phyloP scores from a whole-genome alignment of 2,113 vertebrate species.

The Bujurquina vittata region DNA sequence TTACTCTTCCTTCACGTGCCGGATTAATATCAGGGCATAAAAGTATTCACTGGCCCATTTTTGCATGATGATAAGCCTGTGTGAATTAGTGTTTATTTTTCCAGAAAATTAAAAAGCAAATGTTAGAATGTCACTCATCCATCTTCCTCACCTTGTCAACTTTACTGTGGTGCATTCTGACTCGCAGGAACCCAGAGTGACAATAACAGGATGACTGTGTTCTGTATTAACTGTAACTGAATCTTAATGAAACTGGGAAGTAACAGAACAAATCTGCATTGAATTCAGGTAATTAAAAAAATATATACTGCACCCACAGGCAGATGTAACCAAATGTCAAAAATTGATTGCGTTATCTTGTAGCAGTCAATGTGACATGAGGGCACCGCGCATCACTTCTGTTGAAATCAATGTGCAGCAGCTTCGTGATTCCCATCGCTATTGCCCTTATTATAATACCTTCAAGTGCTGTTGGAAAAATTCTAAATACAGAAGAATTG shows the following conservation, averaged over 20 bases:
- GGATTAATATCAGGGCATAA: neutral
- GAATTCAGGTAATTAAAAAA: constrained; percentile 26
- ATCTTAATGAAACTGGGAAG: neutral
- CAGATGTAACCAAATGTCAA: constrained; percentile 35
- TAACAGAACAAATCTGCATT: neutral
- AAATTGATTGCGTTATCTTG: constrained; percentile 23
- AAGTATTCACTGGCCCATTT: neutral
- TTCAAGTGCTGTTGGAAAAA: constrained; percentile 33
- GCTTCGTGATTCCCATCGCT: constrained; percentile 6
- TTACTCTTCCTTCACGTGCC: neutral
- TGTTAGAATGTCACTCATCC: constrained; percentile 4
- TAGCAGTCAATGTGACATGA: neutral
- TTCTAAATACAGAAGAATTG: constrained; percentile 17
- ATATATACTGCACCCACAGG: constrained; percentile 3
- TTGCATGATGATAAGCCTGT: neutral
- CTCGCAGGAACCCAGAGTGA: neutral
- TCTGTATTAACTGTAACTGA: constrained; percentile 41
- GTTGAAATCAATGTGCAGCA: constrained; percentile 38
- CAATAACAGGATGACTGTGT: neutral
- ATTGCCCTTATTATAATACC: constrained; percentile 12
- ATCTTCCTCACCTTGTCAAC: constrained; percentile 27
- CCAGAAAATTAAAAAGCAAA: neutral
- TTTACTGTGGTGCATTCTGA: constrained; percentile 4
- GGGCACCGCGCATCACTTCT: constrained; percentile 37
- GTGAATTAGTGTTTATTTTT: neutral